A percentile compares a stretch with the other conserved stretches of the same genome.
Conservation (phyloP, 1,140 invertebrate species). For the Batillaria attramentaria region DNA sequence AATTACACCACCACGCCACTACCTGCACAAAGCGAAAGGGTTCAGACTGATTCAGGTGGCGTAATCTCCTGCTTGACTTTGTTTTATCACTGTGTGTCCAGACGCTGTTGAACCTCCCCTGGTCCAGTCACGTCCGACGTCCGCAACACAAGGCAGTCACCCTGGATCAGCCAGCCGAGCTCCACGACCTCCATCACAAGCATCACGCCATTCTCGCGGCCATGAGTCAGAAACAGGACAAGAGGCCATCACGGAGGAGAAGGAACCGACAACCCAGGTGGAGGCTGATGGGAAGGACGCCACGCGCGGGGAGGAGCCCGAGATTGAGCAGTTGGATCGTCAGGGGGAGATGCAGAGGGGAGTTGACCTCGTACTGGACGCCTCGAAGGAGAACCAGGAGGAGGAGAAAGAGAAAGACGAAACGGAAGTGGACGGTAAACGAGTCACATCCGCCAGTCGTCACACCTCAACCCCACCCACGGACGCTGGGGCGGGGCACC, state of each 20-base stretch:
- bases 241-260: not conserved
- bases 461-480: not conserved
- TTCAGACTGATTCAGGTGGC: not conserved
- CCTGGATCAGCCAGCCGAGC: not conserved
- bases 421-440: constrained; percentile 1
- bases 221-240: not conserved
- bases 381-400: constrained; percentile 20
- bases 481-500: constrained; percentile 8
- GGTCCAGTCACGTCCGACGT: constrained; percentile 17
- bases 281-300: not conserved
- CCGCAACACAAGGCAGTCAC: constrained; percentile 22
- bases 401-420: constrained; percentile 28
- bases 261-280: not conserved
- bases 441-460: not conserved
- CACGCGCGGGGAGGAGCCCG: constrained; percentile 13
- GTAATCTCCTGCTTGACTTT: not conserved
- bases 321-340: constrained; percentile 24
- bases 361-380: constrained; percentile 8
- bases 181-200: not conserved
- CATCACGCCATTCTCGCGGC: not conserved
- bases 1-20: too few species aligned
- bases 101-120: constrained; percentile 22
- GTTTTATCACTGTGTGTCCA: not conserved
- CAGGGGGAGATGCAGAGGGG: constrained; percentile 31
- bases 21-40: too few species aligned